These are phyloP conservation scores for Gasterosteus nipponicus DNA, from an alignment of 2,113 vertebrate species.

Conservation along the genomic window DNA sequence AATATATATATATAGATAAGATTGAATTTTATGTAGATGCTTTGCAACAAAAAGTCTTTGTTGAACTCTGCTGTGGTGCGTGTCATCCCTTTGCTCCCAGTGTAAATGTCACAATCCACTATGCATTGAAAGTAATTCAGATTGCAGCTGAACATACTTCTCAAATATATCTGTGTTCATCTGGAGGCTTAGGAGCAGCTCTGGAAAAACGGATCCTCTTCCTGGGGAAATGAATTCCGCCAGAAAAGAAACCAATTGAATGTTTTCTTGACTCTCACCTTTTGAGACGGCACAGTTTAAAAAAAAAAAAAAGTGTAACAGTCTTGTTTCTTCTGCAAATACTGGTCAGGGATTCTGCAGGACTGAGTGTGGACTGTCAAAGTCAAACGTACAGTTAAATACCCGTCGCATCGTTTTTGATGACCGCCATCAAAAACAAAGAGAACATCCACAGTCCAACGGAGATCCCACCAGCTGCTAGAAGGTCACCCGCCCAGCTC, in stretches of 20 bases:
- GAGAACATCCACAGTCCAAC: not conserved
- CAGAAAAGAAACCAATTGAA: constrained; percentile 7
- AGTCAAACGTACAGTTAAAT: constrained; percentile 3
- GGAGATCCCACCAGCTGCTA: constrained; percentile 27
- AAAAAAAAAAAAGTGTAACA: constrained; percentile 42
- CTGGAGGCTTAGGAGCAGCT: constrained; percentile 45
- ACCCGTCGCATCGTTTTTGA: constrained; percentile 14
- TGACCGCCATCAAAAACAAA: not conserved
- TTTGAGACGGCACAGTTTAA: constrained; percentile 21
- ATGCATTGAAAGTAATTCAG: constrained; percentile 50
- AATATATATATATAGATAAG: constrained; percentile 72
- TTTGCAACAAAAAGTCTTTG: constrained; percentile 68
- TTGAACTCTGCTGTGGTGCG: constrained; percentile 59
- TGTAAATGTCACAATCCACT: constrained; percentile 81
- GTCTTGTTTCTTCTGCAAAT: constrained; percentile 30
- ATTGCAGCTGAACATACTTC: constrained; percentile 60
- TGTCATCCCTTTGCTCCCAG: constrained; percentile 76
- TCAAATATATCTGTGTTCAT: constrained; percentile 36
- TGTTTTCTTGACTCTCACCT: constrained; percentile 39
- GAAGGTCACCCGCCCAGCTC: constrained; percentile 5
- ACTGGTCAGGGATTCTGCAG: constrained; percentile 1
- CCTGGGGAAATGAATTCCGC: constrained; percentile 48
- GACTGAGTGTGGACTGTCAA: constrained; percentile 13
- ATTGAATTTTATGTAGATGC: constrained; percentile 87
- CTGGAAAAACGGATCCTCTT: constrained; percentile 46